phyloP scores from a whole-genome alignment of 2,113 vertebrate genomes.

The Apodemus speciosus region DNA sequence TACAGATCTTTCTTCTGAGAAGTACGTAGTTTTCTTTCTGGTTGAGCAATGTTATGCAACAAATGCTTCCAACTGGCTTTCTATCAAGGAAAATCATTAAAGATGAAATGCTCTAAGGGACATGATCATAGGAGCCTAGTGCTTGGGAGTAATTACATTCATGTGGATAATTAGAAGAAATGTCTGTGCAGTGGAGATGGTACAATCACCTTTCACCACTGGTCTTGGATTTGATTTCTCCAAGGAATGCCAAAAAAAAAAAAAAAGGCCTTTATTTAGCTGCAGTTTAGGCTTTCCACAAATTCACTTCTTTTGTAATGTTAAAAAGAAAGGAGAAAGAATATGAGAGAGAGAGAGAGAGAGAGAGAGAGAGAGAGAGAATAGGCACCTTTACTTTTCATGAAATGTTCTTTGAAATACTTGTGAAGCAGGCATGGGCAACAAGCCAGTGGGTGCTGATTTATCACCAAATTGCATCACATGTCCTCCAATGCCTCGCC shows the following conservation, averaged over 20 bases:
- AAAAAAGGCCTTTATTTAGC: slow-evolving; percentile 84
- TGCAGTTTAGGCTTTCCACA: slow-evolving; percentile 69
- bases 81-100: slow-evolving; percentile 86
- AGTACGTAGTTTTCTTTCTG: slow-evolving; percentile 81
- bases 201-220: slow-evolving; percentile 82
- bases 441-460: slow-evolving; percentile 60
- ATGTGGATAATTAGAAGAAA: slow-evolving; percentile 85
- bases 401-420: slow-evolving; percentile 71
- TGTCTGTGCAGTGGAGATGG: slow-evolving; percentile 81
- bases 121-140: slow-evolving; percentile 79
- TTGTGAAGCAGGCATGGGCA: slow-evolving; percentile 61
- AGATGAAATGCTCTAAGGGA: slow-evolving; percentile 85
- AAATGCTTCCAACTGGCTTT: slow-evolving; percentile 86
- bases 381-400: slow-evolving; percentile 77
- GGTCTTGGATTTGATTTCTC: slow-evolving; percentile 85
- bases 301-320: slow-evolving; percentile 72
- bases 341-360: neutral
- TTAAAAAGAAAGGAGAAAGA: slow-evolving; percentile 66
- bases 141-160: slow-evolving; percentile 81
- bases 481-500: slow-evolving; percentile 40
- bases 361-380: slow-evolving; percentile 45
- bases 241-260: slow-evolving; percentile 67
- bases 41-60: slow-evolving; percentile 85
- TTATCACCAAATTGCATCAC: slow-evolving; percentile 37
- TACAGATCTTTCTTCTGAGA: slow-evolving; percentile 83